Base-by-base conservation (phyloP, 35 echinoderm and acorn worm genomes). In the Diadema setosum region DNA sequence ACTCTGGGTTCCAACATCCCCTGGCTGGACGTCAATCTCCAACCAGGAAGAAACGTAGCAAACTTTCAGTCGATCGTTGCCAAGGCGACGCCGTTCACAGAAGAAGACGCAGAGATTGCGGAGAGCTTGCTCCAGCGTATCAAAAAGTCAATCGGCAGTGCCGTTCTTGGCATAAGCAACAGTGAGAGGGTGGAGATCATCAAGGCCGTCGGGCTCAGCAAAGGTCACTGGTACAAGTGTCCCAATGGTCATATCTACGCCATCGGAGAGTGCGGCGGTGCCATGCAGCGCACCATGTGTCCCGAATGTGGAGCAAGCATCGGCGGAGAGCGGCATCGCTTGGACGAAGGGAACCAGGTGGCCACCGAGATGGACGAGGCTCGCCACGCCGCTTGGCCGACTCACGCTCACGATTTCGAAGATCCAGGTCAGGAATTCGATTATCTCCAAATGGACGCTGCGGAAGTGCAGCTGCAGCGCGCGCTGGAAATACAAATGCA, bases 141-240 rank as follows among this genome's bases (percentile, higher is more conserved):
- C 18, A 45, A 80, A 48, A 44, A 80, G 29, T 81, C 81, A n/a
- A 29, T 65, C 1, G 83, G 85, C 2, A 37, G 81, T 30, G 17
- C 45, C 1, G 78, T 39, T 33, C 46, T 91, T 4, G 93, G 90
- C 8, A 89, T 90, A n/a, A 56, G 44, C 23, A 64, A 86, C 4
- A 43, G 70, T 30, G 91, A 93, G 33, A n/a, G 82, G 12, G 64
- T 86, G 16, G 46, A 85, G 20, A 87, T 93, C 21, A 42, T 90
- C 5, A 81, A 90, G 75, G 90, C 87, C 5, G 60, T 93, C 26
- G 91, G 87, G 25, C 83, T 95, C 6, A 42, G 84, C 30, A 16
- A 60, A 20, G 92, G 92, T 36, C 93, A 94, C 76, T 95, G 88
- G 88, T 95, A 88, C 60, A 96, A 96, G 46, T 96, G 93, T 16